Evolutionary conservation across 2,888 invertebrate genomes (phyloP), one percentile per base, ranked within the genome.

Genomic region (Axea sp.): DNA sequence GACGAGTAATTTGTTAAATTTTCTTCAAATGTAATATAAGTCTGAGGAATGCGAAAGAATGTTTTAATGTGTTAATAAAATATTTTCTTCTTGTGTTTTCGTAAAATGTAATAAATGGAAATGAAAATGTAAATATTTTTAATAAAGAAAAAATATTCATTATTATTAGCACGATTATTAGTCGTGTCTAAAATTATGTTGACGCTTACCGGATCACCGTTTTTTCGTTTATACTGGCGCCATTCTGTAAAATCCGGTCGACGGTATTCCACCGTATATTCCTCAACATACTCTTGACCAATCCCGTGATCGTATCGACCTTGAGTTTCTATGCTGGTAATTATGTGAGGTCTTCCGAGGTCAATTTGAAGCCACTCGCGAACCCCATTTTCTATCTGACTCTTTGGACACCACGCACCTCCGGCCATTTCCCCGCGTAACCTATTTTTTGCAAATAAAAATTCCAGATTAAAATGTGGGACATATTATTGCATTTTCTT

Each of bases 331-430:
- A 95, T 90, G 41, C 91, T 92, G 3, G 93, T 93, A 77, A 95
- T 89, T 73, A 93, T 90, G 83, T 91, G 90, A 51, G 91, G 89
- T 22, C 88, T 88, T 2, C 88, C 89, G 62, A 94, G 88, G 80
- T 93, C 92, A 41, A 93, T 90, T 82, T 91, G 90, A 15, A 91
- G 89, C 89, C 91, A 94, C 85, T 94, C 94, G 30, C 91, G 89
- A 14, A 91, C 90, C 5, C 91, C 92, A 43, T 88, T 87, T 78
- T 91, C 91, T 74, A 93, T 91, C 82, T 91, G 91, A 71, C 90
- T 90, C 80, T 91, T 91, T 0, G 94, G 94, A 85, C 94, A 94
- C 94, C 94, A 94, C 0, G 93, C 94, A 5, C 94, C 94, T 0
- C 94, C 93, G 7, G 91, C 92, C 60, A 89, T 89, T 83, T 94